These are phyloP conservation scores for Asteroscopus sphinx DNA, from an alignment of 2,888 invertebrate species.

Conservation along the genomic window DNA sequence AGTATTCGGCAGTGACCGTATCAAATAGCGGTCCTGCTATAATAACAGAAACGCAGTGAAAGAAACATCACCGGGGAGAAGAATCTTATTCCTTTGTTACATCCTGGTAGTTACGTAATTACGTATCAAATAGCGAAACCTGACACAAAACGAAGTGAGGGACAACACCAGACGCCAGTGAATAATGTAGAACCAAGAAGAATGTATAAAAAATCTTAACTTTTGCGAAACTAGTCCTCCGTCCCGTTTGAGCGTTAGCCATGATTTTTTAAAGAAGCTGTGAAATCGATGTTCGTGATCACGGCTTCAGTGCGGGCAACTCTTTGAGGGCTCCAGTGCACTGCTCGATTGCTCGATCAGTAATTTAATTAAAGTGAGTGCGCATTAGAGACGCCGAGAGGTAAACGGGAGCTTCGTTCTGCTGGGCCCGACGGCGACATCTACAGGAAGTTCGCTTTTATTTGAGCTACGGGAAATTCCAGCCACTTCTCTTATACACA, in stretches of 20 bases:
- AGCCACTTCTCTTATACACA: slow-evolving; percentile 45
- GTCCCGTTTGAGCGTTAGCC: slow-evolving; percentile 20
- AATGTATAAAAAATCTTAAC: too few species aligned
- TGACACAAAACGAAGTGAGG: too few species aligned
- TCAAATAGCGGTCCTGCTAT: too few species aligned
- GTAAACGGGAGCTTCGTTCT: slow-evolving; percentile 71
- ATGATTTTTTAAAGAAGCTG: slow-evolving; percentile 40
- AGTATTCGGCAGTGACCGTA: too few species aligned
- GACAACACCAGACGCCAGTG: too few species aligned
- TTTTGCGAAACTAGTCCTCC: too few species aligned
- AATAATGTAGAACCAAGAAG: too few species aligned
- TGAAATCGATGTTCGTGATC: slow-evolving; percentile 48
- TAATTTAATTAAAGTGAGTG: slow-evolving; percentile 84
- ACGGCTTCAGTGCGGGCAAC: slow-evolving; percentile 37
- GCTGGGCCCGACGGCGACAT: slow-evolving; percentile 55
- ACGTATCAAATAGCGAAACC: too few species aligned
- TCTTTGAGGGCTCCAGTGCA: slow-evolving; percentile 69
- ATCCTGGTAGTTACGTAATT: too few species aligned
- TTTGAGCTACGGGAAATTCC: slow-evolving; percentile 62
- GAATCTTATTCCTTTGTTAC: too few species aligned
- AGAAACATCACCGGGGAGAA: too few species aligned
- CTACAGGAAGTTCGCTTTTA: slow-evolving; percentile 63
- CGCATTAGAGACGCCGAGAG: slow-evolving; percentile 73
- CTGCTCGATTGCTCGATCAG: slow-evolving; percentile 70
- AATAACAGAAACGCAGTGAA: too few species aligned